Evolutionary conservation across 2,888 invertebrate genomes (phyloP).

Genomic region (Luperina nickerlii): DNA sequence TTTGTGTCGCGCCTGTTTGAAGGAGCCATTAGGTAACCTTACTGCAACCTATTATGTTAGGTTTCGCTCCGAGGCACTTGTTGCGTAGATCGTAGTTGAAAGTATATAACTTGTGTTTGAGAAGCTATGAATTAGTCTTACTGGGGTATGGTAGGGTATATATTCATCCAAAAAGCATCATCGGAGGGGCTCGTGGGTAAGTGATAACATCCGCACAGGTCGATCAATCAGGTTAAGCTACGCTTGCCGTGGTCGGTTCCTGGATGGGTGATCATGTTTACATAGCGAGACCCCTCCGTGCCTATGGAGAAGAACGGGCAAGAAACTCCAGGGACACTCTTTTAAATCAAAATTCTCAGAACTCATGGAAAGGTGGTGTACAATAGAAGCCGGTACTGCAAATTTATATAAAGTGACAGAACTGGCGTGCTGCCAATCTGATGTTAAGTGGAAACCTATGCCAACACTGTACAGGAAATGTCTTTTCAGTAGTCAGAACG

Average conservation of each 20-base stretch:
- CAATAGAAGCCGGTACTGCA: slow-evolving; percentile 11
- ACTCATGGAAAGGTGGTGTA: not conserved
- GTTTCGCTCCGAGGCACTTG: slow-evolving; percentile 19
- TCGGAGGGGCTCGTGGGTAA: not conserved
- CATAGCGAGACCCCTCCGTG: too few species aligned
- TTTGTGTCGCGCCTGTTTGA: too few species aligned
- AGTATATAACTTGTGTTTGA: not conserved
- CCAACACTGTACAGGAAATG: slow-evolving; percentile 16
- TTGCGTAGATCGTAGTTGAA: too few species aligned
- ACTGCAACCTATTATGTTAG: slow-evolving; percentile 18
- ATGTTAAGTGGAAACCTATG: slow-evolving; percentile 14
- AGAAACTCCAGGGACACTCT: too few species aligned
- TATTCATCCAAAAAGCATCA: not conserved
- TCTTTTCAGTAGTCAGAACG: slow-evolving; percentile 4
- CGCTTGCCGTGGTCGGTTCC: too few species aligned
- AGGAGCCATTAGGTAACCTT: slow-evolving; percentile 19
- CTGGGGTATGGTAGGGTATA: not conserved
- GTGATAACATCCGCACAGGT: too few species aligned
- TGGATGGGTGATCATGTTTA: too few species aligned
- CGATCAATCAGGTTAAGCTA: too few species aligned
- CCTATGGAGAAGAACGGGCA: too few species aligned
- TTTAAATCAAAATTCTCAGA: not conserved
- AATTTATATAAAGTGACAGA: slow-evolving; percentile 3
- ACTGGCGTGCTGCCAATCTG: slow-evolving; percentile 28
- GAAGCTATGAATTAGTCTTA: not conserved